Evolutionary conservation across 2,888 invertebrate genomes (phyloP).

Genomic region (Malthinus flaveolus): DNA sequence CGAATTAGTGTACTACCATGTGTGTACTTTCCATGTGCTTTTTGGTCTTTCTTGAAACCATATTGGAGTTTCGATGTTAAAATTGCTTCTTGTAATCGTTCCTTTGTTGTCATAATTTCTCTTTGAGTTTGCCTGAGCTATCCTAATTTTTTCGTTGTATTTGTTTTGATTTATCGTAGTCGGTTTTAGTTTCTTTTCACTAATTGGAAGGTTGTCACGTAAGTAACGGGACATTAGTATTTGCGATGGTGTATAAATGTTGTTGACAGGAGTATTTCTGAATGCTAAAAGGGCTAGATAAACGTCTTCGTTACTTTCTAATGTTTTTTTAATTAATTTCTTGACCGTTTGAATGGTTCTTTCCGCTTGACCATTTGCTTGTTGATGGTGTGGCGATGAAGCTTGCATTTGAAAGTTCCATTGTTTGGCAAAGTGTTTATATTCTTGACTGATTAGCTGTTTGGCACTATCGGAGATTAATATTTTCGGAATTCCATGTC

Average conservation of each 20-base stretch:
- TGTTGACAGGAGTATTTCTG: slow-evolving; percentile 10
- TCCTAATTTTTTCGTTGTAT: too few relatives aligned
- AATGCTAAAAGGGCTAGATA: slow-evolving; percentile 6
- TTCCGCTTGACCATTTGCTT: slow-evolving; percentile 9
- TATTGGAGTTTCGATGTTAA: too few relatives aligned
- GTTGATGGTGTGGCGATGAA: slow-evolving; percentile 13
- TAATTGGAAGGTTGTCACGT: neutral
- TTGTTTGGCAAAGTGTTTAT: slow-evolving; percentile 11
- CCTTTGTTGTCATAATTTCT: too few relatives aligned
- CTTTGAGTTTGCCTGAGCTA: too few relatives aligned
- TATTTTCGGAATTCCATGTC: neutral
- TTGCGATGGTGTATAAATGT: slow-evolving; percentile 4
- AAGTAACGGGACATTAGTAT: slow-evolving; percentile 6
- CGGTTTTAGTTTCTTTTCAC: too few relatives aligned
- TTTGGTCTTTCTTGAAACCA: too few relatives aligned
- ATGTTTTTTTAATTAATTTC: slow-evolving; percentile 14
- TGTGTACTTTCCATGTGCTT: neutral
- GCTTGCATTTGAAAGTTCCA: slow-evolving; percentile 22
- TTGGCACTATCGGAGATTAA: slow-evolving; percentile 16
- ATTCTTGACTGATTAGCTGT: slow-evolving; percentile 18
- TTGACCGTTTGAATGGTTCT: slow-evolving; percentile 12
- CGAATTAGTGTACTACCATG: too few relatives aligned
- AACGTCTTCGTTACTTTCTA: slow-evolving; percentile 8
- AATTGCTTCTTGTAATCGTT: too few relatives aligned
- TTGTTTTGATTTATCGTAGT: too few relatives aligned